Percentiles rank a stretch among this genome's conserved stretches.
These are phyloP conservation scores for Sussaba pulchella DNA, from an alignment of 2,888 invertebrate genomes.

Conservation along the genomic window DNA sequence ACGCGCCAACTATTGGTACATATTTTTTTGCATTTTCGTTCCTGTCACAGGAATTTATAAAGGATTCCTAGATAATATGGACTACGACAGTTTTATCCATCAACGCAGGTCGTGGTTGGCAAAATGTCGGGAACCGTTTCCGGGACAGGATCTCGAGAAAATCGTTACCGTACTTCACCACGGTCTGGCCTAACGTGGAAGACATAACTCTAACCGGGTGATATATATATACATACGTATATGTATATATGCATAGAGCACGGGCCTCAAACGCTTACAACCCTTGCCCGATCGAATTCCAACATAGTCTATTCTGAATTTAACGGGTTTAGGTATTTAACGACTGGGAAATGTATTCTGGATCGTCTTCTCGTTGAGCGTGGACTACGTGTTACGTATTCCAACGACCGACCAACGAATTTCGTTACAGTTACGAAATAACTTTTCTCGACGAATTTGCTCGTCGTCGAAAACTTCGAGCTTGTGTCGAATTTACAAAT, in stretches of 20 bases:
- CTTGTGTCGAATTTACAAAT: constrained; percentile 5
- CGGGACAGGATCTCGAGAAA: constrained; percentile 43
- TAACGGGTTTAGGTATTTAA: constrained; percentile 54
- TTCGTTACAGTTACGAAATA: constrained; percentile 17
- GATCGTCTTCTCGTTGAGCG: constrained; percentile 19
- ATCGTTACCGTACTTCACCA: constrained; percentile 62
- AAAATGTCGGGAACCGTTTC: background rate
- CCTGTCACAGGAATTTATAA: no score
- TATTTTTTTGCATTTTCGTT: no score
- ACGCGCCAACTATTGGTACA: no score
- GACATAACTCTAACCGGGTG: constrained; percentile 59
- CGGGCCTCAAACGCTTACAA: constrained; percentile 12
- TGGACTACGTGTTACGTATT: constrained; percentile 8
- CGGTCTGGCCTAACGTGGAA: constrained; percentile 54
- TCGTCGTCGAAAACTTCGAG: background rate
- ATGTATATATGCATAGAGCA: constrained; percentile 18
- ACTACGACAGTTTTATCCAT: constrained; percentile 1
- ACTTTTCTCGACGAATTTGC: background rate
- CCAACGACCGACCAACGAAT: constrained; percentile 21
- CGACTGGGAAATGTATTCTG: constrained; percentile 54
- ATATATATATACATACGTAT: constrained; percentile 51
- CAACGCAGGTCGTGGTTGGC: background rate
- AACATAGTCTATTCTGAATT: constrained; percentile 48
- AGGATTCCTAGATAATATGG: constrained; percentile 9
- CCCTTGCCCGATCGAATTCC: constrained; percentile 26